Evolutionary conservation across 2,113 vertebrate genomes (phyloP).

Genomic region (Myanophis thanlyinensis): DNA sequence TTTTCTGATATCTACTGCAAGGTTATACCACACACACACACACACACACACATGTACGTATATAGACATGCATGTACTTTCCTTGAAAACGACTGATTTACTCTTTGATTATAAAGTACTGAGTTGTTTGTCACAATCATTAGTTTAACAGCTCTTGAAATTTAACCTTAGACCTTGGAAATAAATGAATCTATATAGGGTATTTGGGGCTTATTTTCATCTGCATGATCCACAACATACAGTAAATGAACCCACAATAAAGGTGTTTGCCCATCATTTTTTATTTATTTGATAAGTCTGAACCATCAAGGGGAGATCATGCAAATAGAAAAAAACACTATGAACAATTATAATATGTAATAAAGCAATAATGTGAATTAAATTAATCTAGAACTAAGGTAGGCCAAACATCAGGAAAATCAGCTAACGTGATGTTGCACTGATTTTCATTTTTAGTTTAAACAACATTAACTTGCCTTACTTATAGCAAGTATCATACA

Average conservation of each 20-base stretch:
- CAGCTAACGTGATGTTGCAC: neutral
- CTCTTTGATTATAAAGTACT: neutral
- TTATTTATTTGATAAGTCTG: neutral
- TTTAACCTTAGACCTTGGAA: conserved; percentile 2
- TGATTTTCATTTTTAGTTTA: neutral
- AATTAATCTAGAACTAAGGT: neutral
- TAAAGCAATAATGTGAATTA: neutral
- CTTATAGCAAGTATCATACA: neutral
- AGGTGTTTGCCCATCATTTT: neutral
- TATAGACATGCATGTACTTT: neutral
- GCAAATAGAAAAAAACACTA: neutral
- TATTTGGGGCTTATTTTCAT: neutral
- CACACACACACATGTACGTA: neutral
- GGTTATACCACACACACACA: neutral
- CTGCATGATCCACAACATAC: conserved; percentile 1
- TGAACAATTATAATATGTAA: neutral
- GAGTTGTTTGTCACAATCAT: neutral
- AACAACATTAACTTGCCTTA: neutral
- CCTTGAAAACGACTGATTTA: conserved; percentile 30
- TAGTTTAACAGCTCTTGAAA: conserved; percentile 25
- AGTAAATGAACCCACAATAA: neutral
- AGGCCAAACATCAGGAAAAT: neutral
- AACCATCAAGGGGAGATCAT: neutral
- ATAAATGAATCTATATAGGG: conserved; percentile 16
- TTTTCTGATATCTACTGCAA: conserved; percentile 6